Evolutionary conservation across 2,797 vertebrate species (phyloP).

Genomic region (Eospalax fontanierii): DNA sequence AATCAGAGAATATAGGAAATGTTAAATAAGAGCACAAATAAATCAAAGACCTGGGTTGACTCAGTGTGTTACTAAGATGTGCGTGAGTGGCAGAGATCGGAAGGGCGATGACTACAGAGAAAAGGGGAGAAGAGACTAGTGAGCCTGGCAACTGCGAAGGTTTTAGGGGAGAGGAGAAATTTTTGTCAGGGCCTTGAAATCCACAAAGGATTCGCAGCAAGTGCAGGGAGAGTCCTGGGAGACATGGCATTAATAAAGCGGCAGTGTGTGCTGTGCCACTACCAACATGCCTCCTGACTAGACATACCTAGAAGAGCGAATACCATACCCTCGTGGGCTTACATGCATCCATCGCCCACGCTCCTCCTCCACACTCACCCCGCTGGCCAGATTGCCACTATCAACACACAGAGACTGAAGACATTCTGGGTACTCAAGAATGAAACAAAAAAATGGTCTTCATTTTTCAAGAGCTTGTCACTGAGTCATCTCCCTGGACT

Average conservation of each 20-base stretch:
- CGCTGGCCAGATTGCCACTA: neutral
- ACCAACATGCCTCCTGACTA: neutral
- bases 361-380: neutral
- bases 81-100: neutral
- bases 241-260: neutral
- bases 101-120: neutral
- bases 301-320: neutral
- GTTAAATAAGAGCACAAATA: neutral
- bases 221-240: neutral
- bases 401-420: neutral
- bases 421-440: neutral
- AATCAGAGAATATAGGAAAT: neutral
- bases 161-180: neutral
- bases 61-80: neutral
- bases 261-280: accelerated
- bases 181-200: neutral
- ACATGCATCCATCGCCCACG: neutral
- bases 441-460: neutral
- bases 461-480: neutral
- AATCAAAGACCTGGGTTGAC: neutral
- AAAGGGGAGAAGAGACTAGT: neutral
- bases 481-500: neutral
- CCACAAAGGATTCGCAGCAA: neutral
- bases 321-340: neutral
- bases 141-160: neutral